phyloP scores from a whole-genome alignment of 2,888 invertebrate species.

The Boloria selene region DNA sequence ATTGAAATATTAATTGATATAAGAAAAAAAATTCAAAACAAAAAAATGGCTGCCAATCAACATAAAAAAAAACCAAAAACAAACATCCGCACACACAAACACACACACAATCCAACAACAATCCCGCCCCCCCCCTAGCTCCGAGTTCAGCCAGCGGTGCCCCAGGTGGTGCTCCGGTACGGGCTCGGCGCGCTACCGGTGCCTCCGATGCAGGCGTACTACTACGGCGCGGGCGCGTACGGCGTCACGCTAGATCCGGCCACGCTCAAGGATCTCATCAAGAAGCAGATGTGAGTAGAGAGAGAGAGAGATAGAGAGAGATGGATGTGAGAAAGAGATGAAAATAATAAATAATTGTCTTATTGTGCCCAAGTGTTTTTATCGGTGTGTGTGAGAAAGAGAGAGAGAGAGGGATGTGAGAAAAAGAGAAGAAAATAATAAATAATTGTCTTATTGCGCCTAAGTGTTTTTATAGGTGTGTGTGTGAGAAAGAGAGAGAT shows the following conservation, averaged over 20 bases:
- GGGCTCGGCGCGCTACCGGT: constrained; percentile 55
- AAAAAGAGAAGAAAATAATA: too few species aligned
- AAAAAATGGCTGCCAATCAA: background rate
- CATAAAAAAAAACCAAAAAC: background rate
- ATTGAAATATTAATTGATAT: too few species aligned
- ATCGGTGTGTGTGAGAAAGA: too few species aligned
- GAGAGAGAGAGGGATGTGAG: too few species aligned
- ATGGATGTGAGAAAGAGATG: background rate
- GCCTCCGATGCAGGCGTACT: constrained; percentile 78
- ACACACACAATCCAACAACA: constrained; percentile 25
- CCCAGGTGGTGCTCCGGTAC: constrained; percentile 72
- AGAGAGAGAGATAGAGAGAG: background rate
- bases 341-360: too few species aligned
- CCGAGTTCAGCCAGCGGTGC: constrained; percentile 62
- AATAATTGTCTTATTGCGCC: too few species aligned
- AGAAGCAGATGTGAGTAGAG: constrained; percentile 93
- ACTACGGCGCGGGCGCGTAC: constrained; percentile 82
- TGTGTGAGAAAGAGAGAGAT: too few species aligned
- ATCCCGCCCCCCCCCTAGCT: constrained; percentile 50
- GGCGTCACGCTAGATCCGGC: constrained; percentile 82
- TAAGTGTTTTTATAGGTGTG: too few species aligned
- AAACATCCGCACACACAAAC: constrained; percentile 21
- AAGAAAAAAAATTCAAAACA: too few species aligned
- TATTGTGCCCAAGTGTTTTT: too few species aligned
- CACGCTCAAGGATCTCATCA: constrained; percentile 91